Percentiles rank a stretch among this genome's conserved stretches.
These are phyloP conservation scores for Peromyscus polionotus DNA, from an alignment of 2,113 vertebrate species.

Conservation along the genomic window DNA sequence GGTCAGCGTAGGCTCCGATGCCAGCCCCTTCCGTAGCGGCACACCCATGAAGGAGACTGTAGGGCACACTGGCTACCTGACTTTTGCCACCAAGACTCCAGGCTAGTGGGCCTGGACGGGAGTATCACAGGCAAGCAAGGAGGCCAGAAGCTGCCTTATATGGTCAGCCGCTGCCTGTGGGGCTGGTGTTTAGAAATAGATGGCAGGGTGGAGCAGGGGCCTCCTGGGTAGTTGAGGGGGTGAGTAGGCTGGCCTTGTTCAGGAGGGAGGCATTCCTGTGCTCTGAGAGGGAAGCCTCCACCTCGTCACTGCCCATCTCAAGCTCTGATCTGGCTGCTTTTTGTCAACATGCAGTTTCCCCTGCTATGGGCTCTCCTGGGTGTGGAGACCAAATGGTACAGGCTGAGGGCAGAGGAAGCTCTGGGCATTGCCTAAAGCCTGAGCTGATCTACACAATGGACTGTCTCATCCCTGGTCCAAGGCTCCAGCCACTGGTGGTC, in stretches of 20 bases:
- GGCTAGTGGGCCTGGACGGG: constrained; percentile 80
- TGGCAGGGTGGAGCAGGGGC: constrained; percentile 54
- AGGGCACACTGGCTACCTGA: constrained; percentile 98
- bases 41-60: constrained; percentile 92
- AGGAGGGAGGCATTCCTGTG: accelerated
- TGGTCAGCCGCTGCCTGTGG: constrained; percentile 81
- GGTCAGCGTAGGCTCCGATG: constrained; percentile 72
- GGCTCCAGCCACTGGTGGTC: too few species aligned
- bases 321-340: neutral
- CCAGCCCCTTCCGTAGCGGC: constrained; percentile 91
- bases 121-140: accelerated
- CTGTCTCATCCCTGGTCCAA: too few species aligned
- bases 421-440: neutral
- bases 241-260: too few species aligned
- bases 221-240: constrained; percentile 37
- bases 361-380: accelerated
- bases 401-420: neutral
- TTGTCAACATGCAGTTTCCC: too few species aligned
- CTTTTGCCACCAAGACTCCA: constrained; percentile 96
- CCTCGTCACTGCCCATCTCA: accelerated
- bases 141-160: constrained; percentile 84
- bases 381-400: neutral
- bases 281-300: neutral
- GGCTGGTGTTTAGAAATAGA: constrained; percentile 83
- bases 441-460: neutral